phyloP scores from a whole-genome alignment of 2,797 vertebrate genomes.

The Malurus leucopterus region DNA sequence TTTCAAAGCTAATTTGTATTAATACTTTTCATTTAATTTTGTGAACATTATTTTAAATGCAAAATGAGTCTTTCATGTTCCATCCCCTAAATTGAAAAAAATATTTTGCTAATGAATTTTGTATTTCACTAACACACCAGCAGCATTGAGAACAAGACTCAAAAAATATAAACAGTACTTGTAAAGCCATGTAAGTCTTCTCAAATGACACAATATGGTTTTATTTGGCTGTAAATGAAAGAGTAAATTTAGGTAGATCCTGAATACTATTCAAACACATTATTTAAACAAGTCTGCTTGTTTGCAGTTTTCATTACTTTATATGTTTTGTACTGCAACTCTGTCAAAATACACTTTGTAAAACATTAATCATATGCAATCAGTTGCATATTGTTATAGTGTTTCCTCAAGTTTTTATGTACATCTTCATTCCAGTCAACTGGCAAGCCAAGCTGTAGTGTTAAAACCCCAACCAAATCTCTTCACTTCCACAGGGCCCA shows the following conservation, averaged over 20 bases:
- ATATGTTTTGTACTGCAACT: neutral
- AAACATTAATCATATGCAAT: neutral
- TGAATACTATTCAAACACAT: neutral
- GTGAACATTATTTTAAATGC: neutral
- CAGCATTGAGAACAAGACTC: neutral
- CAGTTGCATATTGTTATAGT: neutral
- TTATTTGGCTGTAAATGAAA: neutral
- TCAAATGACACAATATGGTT: neutral
- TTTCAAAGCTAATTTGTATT: neutral
- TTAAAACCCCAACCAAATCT: neutral
- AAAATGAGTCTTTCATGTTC: neutral
- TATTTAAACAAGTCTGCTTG: neutral
- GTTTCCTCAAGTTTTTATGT: neutral
- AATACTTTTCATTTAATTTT: neutral
- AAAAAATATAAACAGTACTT: neutral
- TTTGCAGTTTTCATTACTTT: neutral
- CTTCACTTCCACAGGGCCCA: neutral
- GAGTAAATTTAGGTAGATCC: neutral
- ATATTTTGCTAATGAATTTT: neutral
- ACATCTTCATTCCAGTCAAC: neutral
- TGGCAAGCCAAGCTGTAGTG: neutral
- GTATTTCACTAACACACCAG: neutral
- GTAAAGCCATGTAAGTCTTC: neutral
- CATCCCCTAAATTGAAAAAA: neutral
- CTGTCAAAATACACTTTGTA: neutral